A percentile compares a stretch with the other conserved stretches of the same genome.
Evolutionary conservation across 1,140 invertebrate species (phyloP).

Genomic region (Charaxes varanes): DNA sequence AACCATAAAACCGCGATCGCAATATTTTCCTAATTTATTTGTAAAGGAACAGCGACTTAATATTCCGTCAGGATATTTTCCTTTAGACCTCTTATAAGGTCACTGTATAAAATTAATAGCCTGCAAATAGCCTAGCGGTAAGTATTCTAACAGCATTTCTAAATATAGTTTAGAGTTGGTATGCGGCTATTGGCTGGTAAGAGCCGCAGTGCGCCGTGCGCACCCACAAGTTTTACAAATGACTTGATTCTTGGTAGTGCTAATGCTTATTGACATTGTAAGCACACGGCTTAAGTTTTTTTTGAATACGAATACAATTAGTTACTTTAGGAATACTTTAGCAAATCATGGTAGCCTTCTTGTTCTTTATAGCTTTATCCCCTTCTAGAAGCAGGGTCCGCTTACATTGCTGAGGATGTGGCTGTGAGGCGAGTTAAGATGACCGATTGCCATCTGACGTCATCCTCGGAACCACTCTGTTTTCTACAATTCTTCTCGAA

Average conservation of each 20-base stretch:
- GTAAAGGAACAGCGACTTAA: not conserved
- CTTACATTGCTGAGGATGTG: no score
- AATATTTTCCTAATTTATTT: not conserved
- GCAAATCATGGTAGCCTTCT: no score
- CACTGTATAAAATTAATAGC: conserved; percentile 10
- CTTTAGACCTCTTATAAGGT: not conserved
- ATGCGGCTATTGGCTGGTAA: conserved; percentile 26
- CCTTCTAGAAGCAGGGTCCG: no score
- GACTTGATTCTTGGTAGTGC: not conserved
- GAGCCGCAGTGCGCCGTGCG: conserved; percentile 17
- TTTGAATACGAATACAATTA: no score
- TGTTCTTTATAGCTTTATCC: no score
- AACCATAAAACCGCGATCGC: no score
- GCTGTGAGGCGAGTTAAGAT: no score
- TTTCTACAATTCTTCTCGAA: no score
- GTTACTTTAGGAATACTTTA: no score
- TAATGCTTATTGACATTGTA: not conserved
- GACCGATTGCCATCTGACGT: no score
- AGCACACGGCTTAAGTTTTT: no score
- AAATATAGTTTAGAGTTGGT: conserved; percentile 43
- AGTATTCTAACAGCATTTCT: conserved; percentile 34
- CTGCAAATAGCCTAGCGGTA: conserved; percentile 23
- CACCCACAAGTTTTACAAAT: conserved; percentile 17
- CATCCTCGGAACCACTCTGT: no score
- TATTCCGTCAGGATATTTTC: not conserved